Percentiles rank a stretch among this genome's conserved stretches.
These are phyloP conservation scores for Brachystomella parvula DNA, from an alignment of 1,140 invertebrate species.

Conservation along the genomic window DNA sequence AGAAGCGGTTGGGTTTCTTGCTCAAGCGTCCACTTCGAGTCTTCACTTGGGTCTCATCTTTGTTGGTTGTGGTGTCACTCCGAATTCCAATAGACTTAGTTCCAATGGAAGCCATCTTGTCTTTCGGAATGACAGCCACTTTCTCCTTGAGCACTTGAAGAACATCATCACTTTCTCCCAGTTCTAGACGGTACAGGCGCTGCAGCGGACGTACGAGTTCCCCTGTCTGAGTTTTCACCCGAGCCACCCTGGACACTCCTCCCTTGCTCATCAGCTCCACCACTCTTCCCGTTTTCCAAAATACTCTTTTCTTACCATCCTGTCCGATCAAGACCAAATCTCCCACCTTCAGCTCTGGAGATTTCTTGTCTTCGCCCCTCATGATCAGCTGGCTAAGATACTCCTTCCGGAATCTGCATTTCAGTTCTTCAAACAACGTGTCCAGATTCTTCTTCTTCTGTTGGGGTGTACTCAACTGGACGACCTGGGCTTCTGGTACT, in stretches of 20 bases:
- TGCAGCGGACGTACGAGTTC: constrained; percentile 19
- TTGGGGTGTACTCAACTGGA: background rate
- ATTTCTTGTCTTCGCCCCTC: background rate
- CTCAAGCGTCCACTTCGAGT: too few relatives aligned
- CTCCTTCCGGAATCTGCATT: background rate
- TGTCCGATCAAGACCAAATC: constrained; percentile 20
- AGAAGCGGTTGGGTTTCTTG: too few relatives aligned
- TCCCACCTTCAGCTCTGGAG: background rate
- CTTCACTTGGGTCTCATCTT: too few relatives aligned
- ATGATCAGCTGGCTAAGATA: constrained; percentile 3
- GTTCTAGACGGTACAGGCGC: constrained; percentile 27
- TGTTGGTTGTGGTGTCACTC: too few relatives aligned
- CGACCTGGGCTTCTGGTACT: constrained; percentile 12
- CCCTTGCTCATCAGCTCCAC: constrained; percentile 13
- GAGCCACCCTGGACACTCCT: constrained; percentile 6
- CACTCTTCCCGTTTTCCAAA: constrained; percentile 20
- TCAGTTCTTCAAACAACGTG: background rate
- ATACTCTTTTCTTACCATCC: constrained; percentile 18
- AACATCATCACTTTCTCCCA: too few relatives aligned
- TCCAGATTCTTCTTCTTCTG: background rate
- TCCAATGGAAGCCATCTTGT: too few relatives aligned
- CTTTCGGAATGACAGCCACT: too few relatives aligned
- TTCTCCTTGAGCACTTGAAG: too few relatives aligned
- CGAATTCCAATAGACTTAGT: too few relatives aligned
- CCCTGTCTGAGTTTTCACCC: constrained; percentile 11